Conservation (phyloP, 92 coral and sea anemone species). For the Bergia sp. region DNA sequence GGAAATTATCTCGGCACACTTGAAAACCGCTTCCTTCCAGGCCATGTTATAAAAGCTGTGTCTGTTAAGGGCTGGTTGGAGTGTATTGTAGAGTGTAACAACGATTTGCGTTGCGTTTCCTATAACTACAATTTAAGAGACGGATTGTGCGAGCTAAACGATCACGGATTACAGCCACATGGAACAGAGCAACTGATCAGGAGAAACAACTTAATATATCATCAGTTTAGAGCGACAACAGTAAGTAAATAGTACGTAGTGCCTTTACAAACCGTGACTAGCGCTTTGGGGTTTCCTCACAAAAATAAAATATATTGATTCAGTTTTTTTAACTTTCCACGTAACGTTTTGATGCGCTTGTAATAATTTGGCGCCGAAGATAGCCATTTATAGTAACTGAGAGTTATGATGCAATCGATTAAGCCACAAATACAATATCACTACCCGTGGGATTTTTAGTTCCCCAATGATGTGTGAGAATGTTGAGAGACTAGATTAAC, state of each 20-base stretch:
- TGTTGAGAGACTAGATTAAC: too few species aligned
- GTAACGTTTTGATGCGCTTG: too few species aligned
- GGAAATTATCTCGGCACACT: background rate
- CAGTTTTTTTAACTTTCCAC: too few species aligned
- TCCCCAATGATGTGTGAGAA: too few species aligned
- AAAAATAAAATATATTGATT: too few species aligned
- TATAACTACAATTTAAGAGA: constrained; percentile 18
- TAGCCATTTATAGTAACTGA: too few species aligned
- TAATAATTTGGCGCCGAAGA: too few species aligned
- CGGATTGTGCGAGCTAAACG: background rate
- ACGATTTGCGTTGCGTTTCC: constrained; percentile 1
- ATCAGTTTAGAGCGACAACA: constrained; percentile 2
- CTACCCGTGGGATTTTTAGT: too few species aligned
- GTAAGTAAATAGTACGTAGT: background rate
- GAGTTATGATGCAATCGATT: too few species aligned
- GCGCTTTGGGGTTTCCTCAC: too few species aligned
- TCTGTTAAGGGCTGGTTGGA: constrained; percentile 13
- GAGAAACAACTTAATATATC: background rate
- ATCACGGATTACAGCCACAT: background rate
- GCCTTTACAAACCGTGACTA: background rate
- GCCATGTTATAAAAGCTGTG: constrained; percentile 1
- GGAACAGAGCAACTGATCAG: background rate
- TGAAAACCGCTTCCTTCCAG: constrained; percentile 6
- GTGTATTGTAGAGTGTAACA: background rate
- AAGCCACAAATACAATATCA: too few species aligned